Conservation (phyloP, 2,797 vertebrate species). For the Hydrocynus forskahlii region DNA sequence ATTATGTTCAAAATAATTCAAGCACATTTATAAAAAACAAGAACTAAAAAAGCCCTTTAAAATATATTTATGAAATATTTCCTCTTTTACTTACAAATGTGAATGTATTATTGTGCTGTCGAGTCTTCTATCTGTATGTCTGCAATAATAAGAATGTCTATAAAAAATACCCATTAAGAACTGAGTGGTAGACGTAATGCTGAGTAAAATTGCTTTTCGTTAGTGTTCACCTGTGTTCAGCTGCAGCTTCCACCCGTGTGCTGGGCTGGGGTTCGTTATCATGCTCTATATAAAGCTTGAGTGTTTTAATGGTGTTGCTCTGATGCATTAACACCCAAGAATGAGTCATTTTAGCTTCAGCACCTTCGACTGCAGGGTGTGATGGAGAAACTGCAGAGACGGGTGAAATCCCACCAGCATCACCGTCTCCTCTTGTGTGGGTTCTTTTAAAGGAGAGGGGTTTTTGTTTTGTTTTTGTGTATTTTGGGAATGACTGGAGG, state of each 20-base stretch:
- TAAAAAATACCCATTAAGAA: too few species aligned
- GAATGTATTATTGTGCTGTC: too few species aligned
- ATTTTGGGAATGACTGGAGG: not conserved
- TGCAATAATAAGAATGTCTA: too few species aligned
- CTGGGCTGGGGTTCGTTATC: not conserved
- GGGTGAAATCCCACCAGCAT: not conserved
- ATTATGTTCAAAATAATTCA: too few species aligned
- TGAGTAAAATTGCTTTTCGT: not conserved
- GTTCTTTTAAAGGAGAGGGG: not conserved
- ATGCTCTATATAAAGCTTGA: conserved; percentile 26
- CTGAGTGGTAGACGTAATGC: too few species aligned
- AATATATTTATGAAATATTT: too few species aligned
- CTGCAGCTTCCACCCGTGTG: not conserved
- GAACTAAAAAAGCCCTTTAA: too few species aligned
- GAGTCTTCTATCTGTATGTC: too few species aligned
- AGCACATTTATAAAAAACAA: too few species aligned
- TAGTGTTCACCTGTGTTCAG: not conserved
- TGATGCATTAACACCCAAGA: conserved; percentile 44
- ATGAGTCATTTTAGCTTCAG: conserved; percentile 36
- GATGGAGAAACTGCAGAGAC: not conserved
- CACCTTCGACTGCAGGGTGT: conserved; percentile 4
- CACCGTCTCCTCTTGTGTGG: not conserved
- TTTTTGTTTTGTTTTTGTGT: not conserved
- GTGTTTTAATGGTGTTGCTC: conserved; percentile 47
- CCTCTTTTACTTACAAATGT: too few species aligned